A percentile compares a stretch with the other conserved stretches of the same genome.
Conservation (phyloP, 2,797 vertebrate species). For the Cirrhinus mrigala region DNA sequence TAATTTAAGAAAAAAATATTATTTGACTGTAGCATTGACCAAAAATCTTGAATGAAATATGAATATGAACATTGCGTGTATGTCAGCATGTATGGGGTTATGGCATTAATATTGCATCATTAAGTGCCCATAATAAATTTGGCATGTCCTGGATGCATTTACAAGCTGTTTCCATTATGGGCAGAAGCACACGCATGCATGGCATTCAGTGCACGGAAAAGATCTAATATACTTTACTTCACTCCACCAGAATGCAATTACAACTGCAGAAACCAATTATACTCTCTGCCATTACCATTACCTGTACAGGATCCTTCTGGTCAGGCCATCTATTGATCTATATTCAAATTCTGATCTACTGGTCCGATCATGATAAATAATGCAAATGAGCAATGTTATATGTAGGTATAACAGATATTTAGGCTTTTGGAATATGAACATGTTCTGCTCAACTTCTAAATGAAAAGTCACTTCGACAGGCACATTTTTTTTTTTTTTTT, state of each 20-base stretch:
- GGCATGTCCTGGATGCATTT: constrained; percentile 14
- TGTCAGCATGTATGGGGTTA: not conserved
- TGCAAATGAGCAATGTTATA: not conserved
- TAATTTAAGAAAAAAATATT: not conserved
- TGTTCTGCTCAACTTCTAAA: not conserved
- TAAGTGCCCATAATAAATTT: constrained; percentile 30
- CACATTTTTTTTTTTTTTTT: not conserved
- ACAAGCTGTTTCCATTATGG: constrained; percentile 39
- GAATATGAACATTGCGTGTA: not conserved
- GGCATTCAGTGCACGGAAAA: constrained; percentile 19
- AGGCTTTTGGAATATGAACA: not conserved
- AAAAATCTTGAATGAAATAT: not conserved
- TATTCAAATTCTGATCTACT: constrained; percentile 9
- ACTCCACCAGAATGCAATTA: constrained; percentile 44
- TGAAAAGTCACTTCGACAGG: not conserved
- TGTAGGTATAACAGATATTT: not conserved
- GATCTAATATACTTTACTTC: not conserved
- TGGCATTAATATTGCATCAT: constrained; percentile 35
- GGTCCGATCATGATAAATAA: not conserved
- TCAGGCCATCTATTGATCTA: not conserved
- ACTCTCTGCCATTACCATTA: not conserved
- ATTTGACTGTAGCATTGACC: not conserved
- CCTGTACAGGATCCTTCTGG: not conserved
- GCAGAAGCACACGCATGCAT: not conserved
- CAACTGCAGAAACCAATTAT: constrained; percentile 4